phyloP scores from a whole-genome alignment of 2,797 vertebrate genomes.

The Macropus fuliginosus region DNA sequence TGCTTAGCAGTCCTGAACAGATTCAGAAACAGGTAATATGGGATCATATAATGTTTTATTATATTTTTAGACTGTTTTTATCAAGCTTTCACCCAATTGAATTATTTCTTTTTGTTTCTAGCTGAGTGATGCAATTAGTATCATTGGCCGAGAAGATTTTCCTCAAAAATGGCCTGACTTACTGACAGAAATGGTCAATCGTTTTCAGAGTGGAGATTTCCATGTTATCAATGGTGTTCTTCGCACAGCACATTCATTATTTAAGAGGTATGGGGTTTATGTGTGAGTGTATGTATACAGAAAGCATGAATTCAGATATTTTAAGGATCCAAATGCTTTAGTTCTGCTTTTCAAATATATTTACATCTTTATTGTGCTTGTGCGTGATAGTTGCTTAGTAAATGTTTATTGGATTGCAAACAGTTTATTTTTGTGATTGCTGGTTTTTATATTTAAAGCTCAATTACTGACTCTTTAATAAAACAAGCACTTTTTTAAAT shows the following conservation, averaged over 20 bases:
- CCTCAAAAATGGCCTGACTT: conserved; percentile 99
- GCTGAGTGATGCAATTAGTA: conserved; percentile 98
- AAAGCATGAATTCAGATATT: neutral
- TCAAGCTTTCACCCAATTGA: conserved; percentile 13
- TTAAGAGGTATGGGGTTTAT: conserved; percentile 90
- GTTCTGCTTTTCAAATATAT: conserved; percentile 24
- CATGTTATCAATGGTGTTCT: conserved; percentile 98
- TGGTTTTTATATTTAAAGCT: conserved; percentile 29
- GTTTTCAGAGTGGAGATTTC: conserved; percentile 98
- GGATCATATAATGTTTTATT: neutral
- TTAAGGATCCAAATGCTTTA: neutral
- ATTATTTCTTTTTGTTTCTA: conserved; percentile 74
- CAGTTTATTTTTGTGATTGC: neutral
- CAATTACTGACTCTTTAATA: neutral
- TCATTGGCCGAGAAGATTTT: conserved; percentile 98
- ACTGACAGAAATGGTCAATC: conserved; percentile 97
- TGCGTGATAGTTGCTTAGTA: neutral
- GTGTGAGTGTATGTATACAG: rapidly evolving
- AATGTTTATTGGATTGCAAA: neutral
- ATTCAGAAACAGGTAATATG: conserved; percentile 96
- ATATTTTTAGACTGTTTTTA: neutral
- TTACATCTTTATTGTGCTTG: conserved; percentile 11
- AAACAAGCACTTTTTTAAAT: neutral
- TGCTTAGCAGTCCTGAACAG: conserved; percentile 98
- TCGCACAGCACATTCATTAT: conserved; percentile 96